Evolutionary conservation across 2,888 invertebrate species (phyloP), one percentile per base, ranked within the genome.

Genomic region (Alentia gelatinosa): DNA sequence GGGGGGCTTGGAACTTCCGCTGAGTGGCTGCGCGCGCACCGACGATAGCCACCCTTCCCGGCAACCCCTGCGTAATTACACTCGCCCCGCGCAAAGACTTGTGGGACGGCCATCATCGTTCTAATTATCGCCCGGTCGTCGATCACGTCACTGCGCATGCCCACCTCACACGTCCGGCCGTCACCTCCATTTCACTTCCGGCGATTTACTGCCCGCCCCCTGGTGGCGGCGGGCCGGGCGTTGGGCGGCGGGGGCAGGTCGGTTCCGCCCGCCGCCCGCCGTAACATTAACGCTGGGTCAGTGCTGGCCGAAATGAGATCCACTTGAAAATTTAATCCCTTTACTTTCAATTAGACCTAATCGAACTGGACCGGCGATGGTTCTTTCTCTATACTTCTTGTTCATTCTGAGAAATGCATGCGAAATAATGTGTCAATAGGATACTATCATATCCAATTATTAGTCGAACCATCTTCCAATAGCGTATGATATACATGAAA

Each of bases 41-140:
- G 75, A 33, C 19, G 56, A 75, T 19, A 83, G 83, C 35, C 39
- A 50, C 39, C 39, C 83, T 39, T 83, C 40, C 83, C 75, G 39
- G 37, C 83, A 35, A 83, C 83, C 83, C 40, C 40, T 35, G 83
- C 83, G 83, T 83, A 83, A 83, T 83, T 83, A 83, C 83, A 40
- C 83, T 26, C 23, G 83, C n/a, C 83, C 23, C 40, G 37, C 39
- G 83, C 37, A 83, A 30, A 30, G 68, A 30, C 56, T 56, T 56
- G 68, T 37, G 83, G 40, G 83, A 68, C 68, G 30, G 68, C 68
- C 68, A 68, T 68, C 68, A 68, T 68, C 68, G 68, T 68, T 68
- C 68, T 68, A 40, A 83, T 83, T 83, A 83, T 83, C 83, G 83
- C 26, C 83, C 26, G 39, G 37, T 83, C 83, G 83, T 83, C 23